Evolutionary conservation across 2,888 invertebrate species (phyloP).

Genomic region (Scrobipalpa atriplicella): DNA sequence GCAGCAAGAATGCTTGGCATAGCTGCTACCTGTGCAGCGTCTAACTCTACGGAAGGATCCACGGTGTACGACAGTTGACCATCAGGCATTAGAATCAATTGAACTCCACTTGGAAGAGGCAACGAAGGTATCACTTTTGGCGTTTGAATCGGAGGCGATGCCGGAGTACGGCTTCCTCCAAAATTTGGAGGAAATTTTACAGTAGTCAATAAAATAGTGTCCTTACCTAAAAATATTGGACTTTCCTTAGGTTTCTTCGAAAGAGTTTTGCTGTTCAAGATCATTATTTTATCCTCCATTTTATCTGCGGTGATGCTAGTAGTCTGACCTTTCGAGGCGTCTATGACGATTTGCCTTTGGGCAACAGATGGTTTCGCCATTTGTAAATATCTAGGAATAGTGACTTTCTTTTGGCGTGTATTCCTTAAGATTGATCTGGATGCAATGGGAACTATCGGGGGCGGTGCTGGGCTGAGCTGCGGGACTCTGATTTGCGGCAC

Average conservation of each 20-base stretch:
- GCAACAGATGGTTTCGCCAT: neutral
- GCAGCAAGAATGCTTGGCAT: constrained; percentile 47
- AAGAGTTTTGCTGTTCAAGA: constrained; percentile 45
- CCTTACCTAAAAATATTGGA: constrained; percentile 63
- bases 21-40: constrained; percentile 37
- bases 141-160: neutral
- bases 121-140: constrained; percentile 31
- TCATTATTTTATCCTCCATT: constrained; percentile 41
- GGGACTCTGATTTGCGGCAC: neutral
- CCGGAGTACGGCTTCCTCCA: neutral
- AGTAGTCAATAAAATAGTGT: constrained; percentile 69
- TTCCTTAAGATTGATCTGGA: neutral
- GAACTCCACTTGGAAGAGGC: constrained; percentile 49
- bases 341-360: constrained; percentile 38
- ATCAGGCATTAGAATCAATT: constrained; percentile 46
- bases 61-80: constrained; percentile 47
- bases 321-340: constrained; percentile 31
- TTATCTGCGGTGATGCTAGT: neutral
- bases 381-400: constrained; percentile 12
- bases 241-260: constrained; percentile 37
- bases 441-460: neutral
- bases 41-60: constrained; percentile 43
- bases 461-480: neutral
- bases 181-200: constrained; percentile 41
- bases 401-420: neutral